Conservation (phyloP, 23 tunicate genomes). For the Halocynthia aurantium region DNA sequence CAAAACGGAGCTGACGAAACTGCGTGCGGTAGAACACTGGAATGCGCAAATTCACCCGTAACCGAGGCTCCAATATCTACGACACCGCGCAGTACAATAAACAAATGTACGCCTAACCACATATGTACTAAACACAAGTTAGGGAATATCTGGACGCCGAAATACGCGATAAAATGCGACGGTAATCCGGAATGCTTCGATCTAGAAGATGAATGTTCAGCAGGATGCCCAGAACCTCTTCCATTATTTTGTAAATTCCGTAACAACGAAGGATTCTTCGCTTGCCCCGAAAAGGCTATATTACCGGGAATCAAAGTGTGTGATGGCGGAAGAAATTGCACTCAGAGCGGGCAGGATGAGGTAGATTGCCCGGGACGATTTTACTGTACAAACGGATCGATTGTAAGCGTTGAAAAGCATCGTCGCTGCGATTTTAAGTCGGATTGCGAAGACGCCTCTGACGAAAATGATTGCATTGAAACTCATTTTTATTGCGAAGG, state of each 20-base stretch:
- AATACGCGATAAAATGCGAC: conserved; percentile 47
- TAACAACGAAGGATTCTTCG: conserved; percentile 28
- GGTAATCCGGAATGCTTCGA: conserved; percentile 63
- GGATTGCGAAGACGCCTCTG: conserved; percentile 55
- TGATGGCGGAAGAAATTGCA: conserved; percentile 44
- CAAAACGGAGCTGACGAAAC: conserved; percentile 56
- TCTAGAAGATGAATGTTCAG: conserved; percentile 81
- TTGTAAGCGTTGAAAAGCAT: conserved; percentile 18
- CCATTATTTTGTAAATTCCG: conserved; percentile 39
- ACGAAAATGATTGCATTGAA: conserved; percentile 39
- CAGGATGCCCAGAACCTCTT: conserved; percentile 9
- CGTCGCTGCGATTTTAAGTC: conserved; percentile 38
- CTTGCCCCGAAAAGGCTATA: conserved; percentile 31
- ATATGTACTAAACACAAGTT: conserved; percentile 19
- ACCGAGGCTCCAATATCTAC: background rate
- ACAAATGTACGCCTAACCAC: conserved; percentile 2
- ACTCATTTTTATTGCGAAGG: conserved; percentile 63
- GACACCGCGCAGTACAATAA: background rate
- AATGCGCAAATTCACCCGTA: background rate
- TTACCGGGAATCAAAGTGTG: conserved; percentile 55
- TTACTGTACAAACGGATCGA: conserved; percentile 27
- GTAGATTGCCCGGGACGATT: conserved; percentile 30
- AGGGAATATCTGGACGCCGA: conserved; percentile 52
- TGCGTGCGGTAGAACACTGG: conserved; percentile 17
- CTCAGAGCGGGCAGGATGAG: conserved; percentile 37